phyloP scores from a whole-genome alignment of 2,113 vertebrate species.

The Phaethornis superciliosus region DNA sequence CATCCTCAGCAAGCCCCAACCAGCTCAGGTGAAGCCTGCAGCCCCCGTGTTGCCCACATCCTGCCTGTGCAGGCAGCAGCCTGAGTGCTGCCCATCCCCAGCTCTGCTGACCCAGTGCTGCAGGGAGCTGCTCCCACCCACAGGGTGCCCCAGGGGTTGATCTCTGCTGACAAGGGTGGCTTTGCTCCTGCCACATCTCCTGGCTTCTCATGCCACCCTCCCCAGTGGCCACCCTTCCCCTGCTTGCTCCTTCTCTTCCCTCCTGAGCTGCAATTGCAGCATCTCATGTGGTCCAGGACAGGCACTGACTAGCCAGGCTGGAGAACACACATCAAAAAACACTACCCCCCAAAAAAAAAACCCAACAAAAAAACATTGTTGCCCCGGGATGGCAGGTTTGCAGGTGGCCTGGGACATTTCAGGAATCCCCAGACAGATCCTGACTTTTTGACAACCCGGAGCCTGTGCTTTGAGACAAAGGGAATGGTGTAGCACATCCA shows the following conservation, averaged over 20 bases:
- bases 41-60: background rate
- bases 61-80: background rate
- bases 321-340: background rate
- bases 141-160: background rate
- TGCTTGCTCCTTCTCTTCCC: background rate
- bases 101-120: background rate
- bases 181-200: background rate
- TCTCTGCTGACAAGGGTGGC: background rate
- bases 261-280: background rate
- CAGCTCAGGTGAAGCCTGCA: accelerated
- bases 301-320: background rate
- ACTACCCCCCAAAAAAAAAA: background rate
- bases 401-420: background rate
- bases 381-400: background rate
- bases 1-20: background rate
- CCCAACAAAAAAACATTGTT: background rate
- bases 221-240: background rate
- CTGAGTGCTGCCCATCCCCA: background rate
- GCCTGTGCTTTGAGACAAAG: background rate
- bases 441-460: background rate
- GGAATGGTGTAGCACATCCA: background rate
- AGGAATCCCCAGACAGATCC: background rate
- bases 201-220: background rate
- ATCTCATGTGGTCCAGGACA: background rate
- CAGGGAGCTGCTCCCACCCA: background rate